Percentiles rank a stretch among this genome's conserved stretches.
Conservation (phyloP, 2,888 invertebrate species). For the Calameuta filiformis region DNA sequence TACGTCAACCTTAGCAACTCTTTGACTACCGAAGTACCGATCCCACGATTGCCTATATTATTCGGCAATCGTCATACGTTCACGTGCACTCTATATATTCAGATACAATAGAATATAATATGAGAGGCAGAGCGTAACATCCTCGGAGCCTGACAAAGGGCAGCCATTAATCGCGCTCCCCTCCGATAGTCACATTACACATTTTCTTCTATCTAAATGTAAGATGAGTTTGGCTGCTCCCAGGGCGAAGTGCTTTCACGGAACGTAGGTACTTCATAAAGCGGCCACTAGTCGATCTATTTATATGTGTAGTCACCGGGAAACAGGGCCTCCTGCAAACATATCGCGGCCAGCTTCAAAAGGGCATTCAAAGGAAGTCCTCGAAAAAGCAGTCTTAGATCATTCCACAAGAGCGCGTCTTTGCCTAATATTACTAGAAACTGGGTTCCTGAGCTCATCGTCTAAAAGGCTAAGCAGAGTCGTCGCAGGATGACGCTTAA, state of each 20-base stretch:
- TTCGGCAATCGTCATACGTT: not conserved
- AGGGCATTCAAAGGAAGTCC: not conserved
- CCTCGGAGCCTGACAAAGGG: not conserved
- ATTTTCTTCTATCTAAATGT: not conserved
- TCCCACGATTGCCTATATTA: not conserved
- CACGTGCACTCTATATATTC: not conserved
- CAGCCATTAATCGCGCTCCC: not conserved
- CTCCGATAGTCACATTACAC: not conserved
- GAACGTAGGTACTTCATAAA: not conserved
- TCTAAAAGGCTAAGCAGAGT: not conserved
- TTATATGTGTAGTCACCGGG: not conserved
- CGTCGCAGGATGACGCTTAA: not conserved
- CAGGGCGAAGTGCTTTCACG: not conserved
- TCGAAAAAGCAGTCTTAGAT: not conserved
- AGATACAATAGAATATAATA: not conserved
- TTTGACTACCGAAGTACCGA: not conserved
- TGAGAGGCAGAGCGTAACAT: not conserved
- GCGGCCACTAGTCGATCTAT: not conserved
- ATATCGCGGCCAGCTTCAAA: not conserved
- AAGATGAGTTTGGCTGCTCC: not conserved
- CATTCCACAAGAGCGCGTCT: not conserved
- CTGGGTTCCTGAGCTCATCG: not conserved
- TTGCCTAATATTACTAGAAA: not conserved
- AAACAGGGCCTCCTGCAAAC: not conserved
- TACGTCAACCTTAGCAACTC: not conserved